A percentile compares a stretch with the other conserved stretches of the same genome.
These are phyloP conservation scores for Drosophila siamana DNA, from an alignment of 2,888 invertebrate species.

Conservation along the genomic window DNA sequence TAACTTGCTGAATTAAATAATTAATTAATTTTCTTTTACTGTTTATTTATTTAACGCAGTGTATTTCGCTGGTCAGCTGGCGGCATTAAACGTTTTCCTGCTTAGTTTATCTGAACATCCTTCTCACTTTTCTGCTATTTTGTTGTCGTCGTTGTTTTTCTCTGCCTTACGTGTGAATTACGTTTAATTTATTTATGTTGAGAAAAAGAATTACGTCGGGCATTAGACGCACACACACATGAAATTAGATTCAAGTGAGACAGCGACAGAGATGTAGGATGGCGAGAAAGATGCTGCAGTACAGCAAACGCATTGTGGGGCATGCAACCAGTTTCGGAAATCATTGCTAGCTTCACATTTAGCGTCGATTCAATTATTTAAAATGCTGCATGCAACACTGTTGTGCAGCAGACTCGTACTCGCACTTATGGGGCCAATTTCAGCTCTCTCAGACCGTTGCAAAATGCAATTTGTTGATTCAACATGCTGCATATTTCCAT, in stretches of 20 bases:
- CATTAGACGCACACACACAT: conserved; percentile 41
- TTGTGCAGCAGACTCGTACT: conserved; percentile 32
- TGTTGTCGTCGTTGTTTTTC: conserved; percentile 3
- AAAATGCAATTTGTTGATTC: conserved; percentile 69
- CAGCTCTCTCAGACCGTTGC: background rate
- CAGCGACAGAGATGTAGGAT: background rate
- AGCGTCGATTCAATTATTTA: conserved; percentile 70
- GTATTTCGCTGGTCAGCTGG: conserved; percentile 10
- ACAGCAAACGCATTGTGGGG: conserved; percentile 8
- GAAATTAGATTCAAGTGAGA: conserved; percentile 50
- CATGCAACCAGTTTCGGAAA: conserved; percentile 29
- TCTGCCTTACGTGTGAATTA: conserved; percentile 45
- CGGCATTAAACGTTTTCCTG: background rate
- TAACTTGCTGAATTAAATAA: background rate
- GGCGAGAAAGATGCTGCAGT: background rate
- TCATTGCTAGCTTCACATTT: conserved; percentile 51
- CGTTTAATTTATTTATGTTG: conserved; percentile 58
- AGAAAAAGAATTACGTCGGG: conserved; percentile 40
- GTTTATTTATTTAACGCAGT: background rate
- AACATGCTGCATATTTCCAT: conserved; percentile 54
- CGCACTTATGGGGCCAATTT: background rate
- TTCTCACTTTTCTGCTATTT: conserved; percentile 14
- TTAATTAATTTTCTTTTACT: background rate
- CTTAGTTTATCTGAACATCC: conserved; percentile 12
- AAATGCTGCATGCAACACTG: conserved; percentile 58